phyloP scores from a whole-genome alignment of 2,113 vertebrate genomes.

The Vidua macroura region DNA sequence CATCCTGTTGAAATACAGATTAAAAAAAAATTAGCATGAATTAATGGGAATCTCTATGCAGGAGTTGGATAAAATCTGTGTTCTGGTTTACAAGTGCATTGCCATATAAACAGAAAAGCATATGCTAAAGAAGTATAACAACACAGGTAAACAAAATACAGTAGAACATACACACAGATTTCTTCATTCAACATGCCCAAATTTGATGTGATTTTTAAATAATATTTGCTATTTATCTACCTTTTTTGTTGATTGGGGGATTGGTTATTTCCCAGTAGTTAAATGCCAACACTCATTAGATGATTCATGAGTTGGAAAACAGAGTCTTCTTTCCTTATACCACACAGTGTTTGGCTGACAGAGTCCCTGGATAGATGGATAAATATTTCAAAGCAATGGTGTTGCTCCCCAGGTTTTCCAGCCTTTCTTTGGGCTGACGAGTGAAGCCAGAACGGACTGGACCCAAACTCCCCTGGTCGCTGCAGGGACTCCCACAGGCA shows the following conservation, averaged over 20 bases:
- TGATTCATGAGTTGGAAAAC: background rate
- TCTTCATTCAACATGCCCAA: background rate
- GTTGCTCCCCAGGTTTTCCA: background rate
- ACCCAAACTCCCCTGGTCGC: background rate
- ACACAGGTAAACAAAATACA: background rate
- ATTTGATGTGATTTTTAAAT: background rate
- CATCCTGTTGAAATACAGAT: background rate
- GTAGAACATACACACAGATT: background rate
- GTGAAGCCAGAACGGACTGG: background rate
- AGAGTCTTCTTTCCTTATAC: background rate
- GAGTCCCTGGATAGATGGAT: background rate
- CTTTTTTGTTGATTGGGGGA: background rate
- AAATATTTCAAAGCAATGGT: slow-evolving; percentile 2
- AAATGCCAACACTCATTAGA: background rate
- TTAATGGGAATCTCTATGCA: background rate
- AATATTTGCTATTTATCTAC: background rate
- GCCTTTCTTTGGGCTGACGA: background rate
- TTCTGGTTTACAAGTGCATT: background rate
- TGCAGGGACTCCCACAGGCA: background rate
- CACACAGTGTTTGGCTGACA: background rate
- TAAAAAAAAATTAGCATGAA: background rate
- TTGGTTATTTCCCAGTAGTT: background rate
- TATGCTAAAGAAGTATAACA: background rate
- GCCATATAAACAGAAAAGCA: background rate
- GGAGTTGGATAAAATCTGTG: background rate